phyloP scores from a whole-genome alignment of 2,888 invertebrate genomes.

The Nomada ferruginata region DNA sequence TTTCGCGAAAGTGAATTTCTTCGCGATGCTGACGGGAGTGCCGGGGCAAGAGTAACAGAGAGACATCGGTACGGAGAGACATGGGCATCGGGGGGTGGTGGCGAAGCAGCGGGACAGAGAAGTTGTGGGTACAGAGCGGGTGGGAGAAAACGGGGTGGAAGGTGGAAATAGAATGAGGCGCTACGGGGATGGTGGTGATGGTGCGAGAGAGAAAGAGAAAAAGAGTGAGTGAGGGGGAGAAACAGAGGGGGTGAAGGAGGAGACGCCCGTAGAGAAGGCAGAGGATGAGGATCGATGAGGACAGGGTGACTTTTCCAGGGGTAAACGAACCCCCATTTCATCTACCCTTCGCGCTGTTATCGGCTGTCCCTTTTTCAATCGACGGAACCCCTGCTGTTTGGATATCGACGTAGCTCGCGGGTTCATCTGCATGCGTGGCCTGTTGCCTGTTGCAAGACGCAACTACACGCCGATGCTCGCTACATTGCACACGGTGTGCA shows the following conservation, averaged over 20 bases:
- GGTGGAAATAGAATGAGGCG: constrained; percentile 58
- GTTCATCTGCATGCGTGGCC: constrained; percentile 60
- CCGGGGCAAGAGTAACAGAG: constrained; percentile 33
- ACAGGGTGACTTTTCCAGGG: constrained; percentile 72
- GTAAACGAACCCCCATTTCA: constrained; percentile 78
- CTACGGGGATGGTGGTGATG: constrained; percentile 45
- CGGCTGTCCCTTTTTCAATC: constrained; percentile 79
- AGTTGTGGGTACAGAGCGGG: constrained; percentile 10
- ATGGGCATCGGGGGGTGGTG: background rate
- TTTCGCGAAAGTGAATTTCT: constrained; percentile 81
- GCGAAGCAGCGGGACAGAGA: constrained; percentile 38
- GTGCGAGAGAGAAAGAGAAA: constrained; percentile 42
- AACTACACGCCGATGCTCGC: constrained; percentile 25
- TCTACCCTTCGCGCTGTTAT: constrained; percentile 74
- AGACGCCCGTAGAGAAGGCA: constrained; percentile 59
- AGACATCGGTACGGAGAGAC: constrained; percentile 8
- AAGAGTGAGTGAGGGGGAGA: constrained; percentile 48
- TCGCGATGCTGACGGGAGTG: constrained; percentile 68
- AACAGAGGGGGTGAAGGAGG: constrained; percentile 48
- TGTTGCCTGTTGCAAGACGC: constrained; percentile 58
- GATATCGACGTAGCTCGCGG: constrained; percentile 50
- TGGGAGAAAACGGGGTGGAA: constrained; percentile 19
- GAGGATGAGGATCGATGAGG: constrained; percentile 74
- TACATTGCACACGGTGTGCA: background rate
- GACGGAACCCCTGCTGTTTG: constrained; percentile 62